Percentiles rank a stretch among this genome's conserved stretches.
Evolutionary conservation across 2,888 invertebrate species (phyloP).

Genomic region (Pachydiplax longipennis): DNA sequence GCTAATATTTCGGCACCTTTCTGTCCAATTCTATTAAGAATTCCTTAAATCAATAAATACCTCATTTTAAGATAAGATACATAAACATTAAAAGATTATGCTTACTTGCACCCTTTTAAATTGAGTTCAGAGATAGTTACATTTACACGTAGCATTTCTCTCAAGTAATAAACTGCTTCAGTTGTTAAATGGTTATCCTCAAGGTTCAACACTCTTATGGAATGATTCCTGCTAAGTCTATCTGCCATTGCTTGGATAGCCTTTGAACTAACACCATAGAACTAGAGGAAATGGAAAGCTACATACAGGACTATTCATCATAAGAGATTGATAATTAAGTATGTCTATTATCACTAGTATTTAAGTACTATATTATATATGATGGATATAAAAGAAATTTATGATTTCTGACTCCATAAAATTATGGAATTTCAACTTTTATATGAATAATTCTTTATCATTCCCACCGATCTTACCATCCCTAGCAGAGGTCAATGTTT

Average conservation of each 20-base stretch:
- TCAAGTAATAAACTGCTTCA: conserved; percentile 58
- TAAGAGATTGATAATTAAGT: no score
- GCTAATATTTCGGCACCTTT: conserved; percentile 58
- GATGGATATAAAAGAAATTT: no score
- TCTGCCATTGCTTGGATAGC: conserved; percentile 58
- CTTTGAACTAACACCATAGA: conserved; percentile 57
- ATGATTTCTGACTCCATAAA: no score
- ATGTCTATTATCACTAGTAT: no score
- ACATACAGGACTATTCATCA: no score
- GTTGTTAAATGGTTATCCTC: conserved; percentile 60
- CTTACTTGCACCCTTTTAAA: conserved; percentile 58
- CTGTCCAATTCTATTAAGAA: conserved; percentile 56
- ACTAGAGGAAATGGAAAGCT: conserved; percentile 52
- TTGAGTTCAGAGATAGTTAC: conserved; percentile 56
- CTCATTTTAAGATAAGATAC: neutral
- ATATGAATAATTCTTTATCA: no score
- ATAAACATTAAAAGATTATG: neutral
- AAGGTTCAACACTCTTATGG: conserved; percentile 55
- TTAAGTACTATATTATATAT: no score
- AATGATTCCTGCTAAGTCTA: conserved; percentile 57
- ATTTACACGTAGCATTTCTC: conserved; percentile 58
- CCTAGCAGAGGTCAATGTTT: no score
- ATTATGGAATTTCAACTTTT: no score
- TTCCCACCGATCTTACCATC: no score
- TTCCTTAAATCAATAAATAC: neutral